phyloP scores from a whole-genome alignment of 2,797 vertebrate species.

The Danio choprae region DNA sequence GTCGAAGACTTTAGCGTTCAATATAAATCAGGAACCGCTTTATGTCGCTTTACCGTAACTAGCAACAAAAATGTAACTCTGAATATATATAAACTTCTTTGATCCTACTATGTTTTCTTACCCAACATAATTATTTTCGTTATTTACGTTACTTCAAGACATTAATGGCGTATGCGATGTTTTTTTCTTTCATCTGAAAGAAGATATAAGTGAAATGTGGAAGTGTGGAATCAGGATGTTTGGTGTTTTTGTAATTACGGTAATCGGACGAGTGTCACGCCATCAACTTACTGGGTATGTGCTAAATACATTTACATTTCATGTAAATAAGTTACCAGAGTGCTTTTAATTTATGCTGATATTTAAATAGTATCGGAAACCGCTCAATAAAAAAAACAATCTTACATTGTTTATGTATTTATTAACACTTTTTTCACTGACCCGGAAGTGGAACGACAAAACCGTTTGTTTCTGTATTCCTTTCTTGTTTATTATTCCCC shows the following conservation, averaged over 20 bases:
- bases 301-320: neutral
- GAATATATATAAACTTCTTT: too few relatives aligned
- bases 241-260: constrained; percentile 45
- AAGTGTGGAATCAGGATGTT: rapidly evolving
- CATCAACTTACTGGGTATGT: constrained; percentile 23
- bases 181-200: too few relatives aligned
- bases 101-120: neutral
- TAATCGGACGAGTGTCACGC: constrained; percentile 58
- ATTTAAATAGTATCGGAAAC: neutral
- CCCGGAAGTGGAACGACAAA: constrained; percentile 8
- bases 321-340: too few relatives aligned
- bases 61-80: too few relatives aligned
- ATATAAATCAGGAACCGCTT: neutral
- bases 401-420: neutral
- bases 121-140: rapidly evolving
- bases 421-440: neutral
- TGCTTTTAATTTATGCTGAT: neutral
- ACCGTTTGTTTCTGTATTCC: neutral
- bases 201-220: neutral
- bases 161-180: too few relatives aligned
- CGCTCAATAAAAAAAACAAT: neutral
- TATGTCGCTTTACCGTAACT: neutral
- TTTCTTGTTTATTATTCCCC: neutral
- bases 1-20: neutral
- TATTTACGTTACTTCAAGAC: rapidly evolving